These are phyloP conservation scores for Lithophane leautieri DNA, from an alignment of 2,888 invertebrate species.

Conservation along the genomic window DNA sequence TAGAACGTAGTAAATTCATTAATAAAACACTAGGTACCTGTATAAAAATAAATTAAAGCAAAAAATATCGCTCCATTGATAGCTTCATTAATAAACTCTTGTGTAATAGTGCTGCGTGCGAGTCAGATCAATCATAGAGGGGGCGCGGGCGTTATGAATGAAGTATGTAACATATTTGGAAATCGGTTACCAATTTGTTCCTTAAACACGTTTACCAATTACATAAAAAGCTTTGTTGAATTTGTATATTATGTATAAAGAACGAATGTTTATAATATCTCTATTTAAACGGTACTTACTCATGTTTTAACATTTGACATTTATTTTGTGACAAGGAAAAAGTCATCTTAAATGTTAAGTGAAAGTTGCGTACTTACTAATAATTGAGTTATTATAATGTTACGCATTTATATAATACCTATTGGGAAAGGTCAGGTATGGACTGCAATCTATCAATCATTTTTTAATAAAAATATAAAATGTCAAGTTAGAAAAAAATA, in stretches of 20 bases:
- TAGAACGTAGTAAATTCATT: neutral
- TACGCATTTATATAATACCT: conserved; percentile 4
- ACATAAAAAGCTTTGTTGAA: conserved; percentile 15
- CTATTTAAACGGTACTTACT: neutral
- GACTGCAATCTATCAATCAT: neutral
- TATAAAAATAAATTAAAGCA: neutral
- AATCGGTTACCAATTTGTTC: conserved; percentile 48
- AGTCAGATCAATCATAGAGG: conserved; percentile 3
- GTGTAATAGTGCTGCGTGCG: conserved; percentile 2
- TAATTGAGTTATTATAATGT: conserved; percentile 17
- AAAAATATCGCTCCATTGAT: conserved; percentile 10
- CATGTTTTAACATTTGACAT: conserved; percentile 19
- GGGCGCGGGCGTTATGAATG: conserved; percentile 44
- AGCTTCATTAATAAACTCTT: conserved; percentile 31
- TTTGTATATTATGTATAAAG: neutral
- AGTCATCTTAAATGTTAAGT: conserved; percentile 30
- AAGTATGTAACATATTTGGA: conserved; percentile 26
- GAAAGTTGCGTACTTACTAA: conserved; percentile 26
- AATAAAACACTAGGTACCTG: neutral
- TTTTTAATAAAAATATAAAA: neutral
- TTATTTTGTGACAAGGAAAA: conserved; percentile 16
- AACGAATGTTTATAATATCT: conserved; percentile 3
- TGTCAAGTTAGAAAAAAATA: neutral
- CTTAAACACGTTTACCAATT: conserved; percentile 19
- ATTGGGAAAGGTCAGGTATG: conserved; percentile 7